phyloP scores from a whole-genome alignment of 92 coral and sea anemone genomes.

The Epizoanthus fatuus region DNA sequence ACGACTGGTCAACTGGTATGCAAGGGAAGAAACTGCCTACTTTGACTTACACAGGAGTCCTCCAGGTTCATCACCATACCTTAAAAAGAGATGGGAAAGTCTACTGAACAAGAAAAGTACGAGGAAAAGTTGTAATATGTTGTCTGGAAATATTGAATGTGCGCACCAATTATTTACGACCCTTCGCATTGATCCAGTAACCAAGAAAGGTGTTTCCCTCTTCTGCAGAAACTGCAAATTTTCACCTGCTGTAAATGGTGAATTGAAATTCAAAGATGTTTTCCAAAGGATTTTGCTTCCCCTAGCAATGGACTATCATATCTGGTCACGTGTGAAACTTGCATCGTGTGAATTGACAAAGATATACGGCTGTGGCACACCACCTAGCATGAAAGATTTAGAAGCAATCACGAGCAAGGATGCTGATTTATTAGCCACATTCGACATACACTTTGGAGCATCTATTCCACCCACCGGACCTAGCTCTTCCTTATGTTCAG shows the following conservation, averaged over 20 bases:
- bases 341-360: not conserved
- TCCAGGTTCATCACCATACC: not conserved
- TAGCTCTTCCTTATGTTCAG: not conserved
- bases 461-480: not conserved
- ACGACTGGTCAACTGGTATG: not conserved
- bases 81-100: not conserved
- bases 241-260: conserved; percentile 8
- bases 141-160: not conserved
- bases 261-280: not conserved
- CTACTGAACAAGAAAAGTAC: not conserved
- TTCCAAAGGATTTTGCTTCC: too few relatives aligned
- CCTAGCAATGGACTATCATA: not conserved
- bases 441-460: not conserved
- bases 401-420: conserved; percentile 1
- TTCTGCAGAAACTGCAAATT: not conserved
- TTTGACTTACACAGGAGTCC: not conserved
- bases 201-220: not conserved
- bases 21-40: not conserved
- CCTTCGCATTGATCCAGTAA: not conserved
- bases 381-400: not conserved
- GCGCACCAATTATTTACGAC: not conserved
- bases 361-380: not conserved
- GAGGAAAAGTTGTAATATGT: too few relatives aligned
- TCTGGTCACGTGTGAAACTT: conserved; percentile 33
- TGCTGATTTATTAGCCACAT: not conserved